A percentile compares a stretch with the other conserved stretches of the same genome.
Evolutionary conservation across 2,888 invertebrate genomes (phyloP).

Genomic region (Candidula unifasciata): DNA sequence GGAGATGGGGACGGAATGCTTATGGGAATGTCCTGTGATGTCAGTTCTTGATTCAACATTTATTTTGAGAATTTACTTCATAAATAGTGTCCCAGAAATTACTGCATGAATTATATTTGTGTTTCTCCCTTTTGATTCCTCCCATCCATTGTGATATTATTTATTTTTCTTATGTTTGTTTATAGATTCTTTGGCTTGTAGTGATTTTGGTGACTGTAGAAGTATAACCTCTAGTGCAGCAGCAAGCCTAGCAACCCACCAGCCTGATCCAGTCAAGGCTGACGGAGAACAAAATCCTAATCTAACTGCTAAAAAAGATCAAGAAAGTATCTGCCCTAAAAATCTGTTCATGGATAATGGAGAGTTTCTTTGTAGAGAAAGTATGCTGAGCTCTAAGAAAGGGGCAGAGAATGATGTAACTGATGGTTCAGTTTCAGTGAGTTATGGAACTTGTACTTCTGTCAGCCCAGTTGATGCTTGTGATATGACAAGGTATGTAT

Average conservation of each 20-base stretch:
- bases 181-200: slow-evolving; percentile 12
- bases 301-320: neutral
- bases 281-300: neutral
- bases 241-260: too few relatives aligned
- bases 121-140: neutral
- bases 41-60: too few relatives aligned
- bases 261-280: slow-evolving; percentile 11
- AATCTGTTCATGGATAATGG: neutral
- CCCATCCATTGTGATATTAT: neutral
- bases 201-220: slow-evolving; percentile 21
- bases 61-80: too few relatives aligned
- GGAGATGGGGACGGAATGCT: too few relatives aligned
- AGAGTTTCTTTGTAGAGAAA: neutral
- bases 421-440: neutral
- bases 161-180: neutral
- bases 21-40: too few relatives aligned
- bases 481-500: slow-evolving; percentile 14
- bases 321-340: neutral
- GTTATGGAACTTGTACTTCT: neutral
- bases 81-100: too few relatives aligned
- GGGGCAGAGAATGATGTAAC: neutral
- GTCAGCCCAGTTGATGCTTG: neutral
- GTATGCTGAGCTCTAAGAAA: neutral
- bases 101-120: too few relatives aligned
- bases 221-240: neutral